A percentile compares a stretch with the other conserved stretches of the same genome.
Conservation (phyloP, 2,113 vertebrate species). For the Monarcha castaneiventris region DNA sequence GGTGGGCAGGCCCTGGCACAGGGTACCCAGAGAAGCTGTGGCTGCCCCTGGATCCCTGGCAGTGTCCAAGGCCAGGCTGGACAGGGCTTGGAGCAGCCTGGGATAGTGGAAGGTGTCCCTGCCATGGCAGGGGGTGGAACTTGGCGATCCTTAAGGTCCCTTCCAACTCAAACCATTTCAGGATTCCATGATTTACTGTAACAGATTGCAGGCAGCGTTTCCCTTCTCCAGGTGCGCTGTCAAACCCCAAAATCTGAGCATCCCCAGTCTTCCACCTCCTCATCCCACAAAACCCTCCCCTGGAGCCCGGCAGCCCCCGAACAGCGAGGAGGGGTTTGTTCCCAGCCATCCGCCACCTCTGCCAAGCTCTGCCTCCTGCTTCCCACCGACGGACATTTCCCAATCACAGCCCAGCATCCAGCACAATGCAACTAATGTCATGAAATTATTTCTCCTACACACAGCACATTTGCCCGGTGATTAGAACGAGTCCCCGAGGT, state of each 20-base stretch:
- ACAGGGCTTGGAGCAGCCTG: fast-evolving
- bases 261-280: neutral
- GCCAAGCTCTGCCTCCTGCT: constrained; percentile 28
- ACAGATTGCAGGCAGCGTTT: neutral
- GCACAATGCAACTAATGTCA: neutral
- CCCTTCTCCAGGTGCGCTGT: neutral
- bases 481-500: constrained; percentile 51
- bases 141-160: neutral
- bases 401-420: neutral
- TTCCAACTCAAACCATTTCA: neutral
- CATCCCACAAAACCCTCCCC: neutral
- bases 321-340: neutral
- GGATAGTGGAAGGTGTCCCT: neutral
- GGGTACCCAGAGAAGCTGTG: neutral
- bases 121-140: neutral
- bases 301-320: neutral
- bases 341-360: neutral
- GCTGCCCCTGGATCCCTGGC: neutral
- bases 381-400: neutral
- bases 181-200: neutral
- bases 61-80: neutral
- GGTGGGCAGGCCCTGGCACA: neutral
- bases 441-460: constrained; percentile 48
- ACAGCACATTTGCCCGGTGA: constrained; percentile 45
- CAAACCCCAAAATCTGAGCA: neutral